A percentile compares a stretch with the other conserved stretches of the same genome.
These are phyloP conservation scores for Drosophila ambigua DNA, from an alignment of 1,140 invertebrate species.

Conservation along the genomic window DNA sequence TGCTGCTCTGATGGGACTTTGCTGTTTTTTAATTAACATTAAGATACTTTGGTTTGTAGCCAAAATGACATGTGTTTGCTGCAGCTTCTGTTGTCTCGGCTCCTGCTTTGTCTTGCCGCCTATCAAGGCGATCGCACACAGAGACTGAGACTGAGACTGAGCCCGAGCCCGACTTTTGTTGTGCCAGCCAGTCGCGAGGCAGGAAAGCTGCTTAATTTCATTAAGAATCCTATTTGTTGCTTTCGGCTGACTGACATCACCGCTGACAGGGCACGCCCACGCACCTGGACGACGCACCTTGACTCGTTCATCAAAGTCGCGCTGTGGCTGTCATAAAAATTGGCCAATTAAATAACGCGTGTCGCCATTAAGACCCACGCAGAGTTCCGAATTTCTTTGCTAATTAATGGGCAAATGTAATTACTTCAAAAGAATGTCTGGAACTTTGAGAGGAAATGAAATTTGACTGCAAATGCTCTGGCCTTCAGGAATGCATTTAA, in stretches of 20 bases:
- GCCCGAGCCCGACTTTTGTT: constrained; percentile 16
- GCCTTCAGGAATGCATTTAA: not conserved
- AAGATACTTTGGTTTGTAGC: constrained; percentile 65
- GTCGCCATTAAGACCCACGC: constrained; percentile 17
- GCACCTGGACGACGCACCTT: constrained; percentile 23
- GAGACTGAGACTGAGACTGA: constrained; percentile 1
- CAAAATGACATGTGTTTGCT: constrained; percentile 74
- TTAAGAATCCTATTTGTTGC: constrained; percentile 44
- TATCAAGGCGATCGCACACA: constrained; percentile 18
- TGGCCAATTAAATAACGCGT: constrained; percentile 50
- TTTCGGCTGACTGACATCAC: constrained; percentile 40
- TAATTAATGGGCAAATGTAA: constrained; percentile 57
- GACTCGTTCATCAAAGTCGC: constrained; percentile 54
- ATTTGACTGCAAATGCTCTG: constrained; percentile 10
- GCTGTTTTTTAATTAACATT: constrained; percentile 80
- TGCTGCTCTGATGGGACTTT: constrained; percentile 43
- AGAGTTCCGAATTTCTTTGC: constrained; percentile 15
- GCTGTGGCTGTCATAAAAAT: constrained; percentile 43
- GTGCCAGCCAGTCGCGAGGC: not conserved
- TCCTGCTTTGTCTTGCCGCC: constrained; percentile 41
- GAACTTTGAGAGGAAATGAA: not conserved
- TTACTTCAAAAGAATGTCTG: constrained; percentile 18
- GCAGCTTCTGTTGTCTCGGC: constrained; percentile 18
- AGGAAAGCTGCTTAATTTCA: constrained; percentile 47
- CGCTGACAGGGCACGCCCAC: too few relatives aligned